Percentiles rank a stretch among this genome's conserved stretches.
Conservation (phyloP, 2,888 invertebrate species). For the Drosophila sordidapex region DNA sequence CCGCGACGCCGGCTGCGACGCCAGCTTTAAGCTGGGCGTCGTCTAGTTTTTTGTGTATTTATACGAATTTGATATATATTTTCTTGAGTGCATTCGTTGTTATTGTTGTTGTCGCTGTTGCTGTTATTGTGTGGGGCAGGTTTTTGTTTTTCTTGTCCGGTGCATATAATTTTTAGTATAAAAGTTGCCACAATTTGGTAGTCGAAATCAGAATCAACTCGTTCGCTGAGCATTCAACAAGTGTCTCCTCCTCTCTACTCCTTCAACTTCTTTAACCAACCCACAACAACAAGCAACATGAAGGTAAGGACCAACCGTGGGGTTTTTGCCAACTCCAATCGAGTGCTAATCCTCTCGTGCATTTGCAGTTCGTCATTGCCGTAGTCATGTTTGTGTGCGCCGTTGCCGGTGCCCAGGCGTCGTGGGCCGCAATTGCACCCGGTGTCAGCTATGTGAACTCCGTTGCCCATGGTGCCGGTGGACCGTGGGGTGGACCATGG, state of each 20-base stretch:
- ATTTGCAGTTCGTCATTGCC: slow-evolving; percentile 81
- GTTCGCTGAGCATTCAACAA: slow-evolving; percentile 83
- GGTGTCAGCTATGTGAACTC: slow-evolving; percentile 80
- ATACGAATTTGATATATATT: slow-evolving; percentile 66
- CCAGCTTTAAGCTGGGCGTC: slow-evolving; percentile 55
- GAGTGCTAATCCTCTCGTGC: neutral
- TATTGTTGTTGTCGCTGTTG: slow-evolving; percentile 22
- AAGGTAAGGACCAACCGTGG: slow-evolving; percentile 74
- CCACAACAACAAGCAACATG: slow-evolving; percentile 80
- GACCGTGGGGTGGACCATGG: slow-evolving; percentile 68
- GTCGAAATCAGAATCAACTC: slow-evolving; percentile 84
- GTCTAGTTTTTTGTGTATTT: slow-evolving; percentile 67
- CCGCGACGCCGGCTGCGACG: slow-evolving; percentile 26
- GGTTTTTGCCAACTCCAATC: neutral
- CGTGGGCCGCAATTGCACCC: slow-evolving; percentile 75
- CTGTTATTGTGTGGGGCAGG: slow-evolving; percentile 62
- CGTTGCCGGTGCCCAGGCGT: slow-evolving; percentile 83
- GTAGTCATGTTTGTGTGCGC: slow-evolving; percentile 84
- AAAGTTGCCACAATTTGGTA: slow-evolving; percentile 82
- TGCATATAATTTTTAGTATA: slow-evolving; percentile 78
- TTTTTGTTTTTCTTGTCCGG: slow-evolving; percentile 59
- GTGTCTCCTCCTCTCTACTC: slow-evolving; percentile 65
- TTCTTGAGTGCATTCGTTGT: slow-evolving; percentile 54
- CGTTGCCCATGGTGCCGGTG: slow-evolving; percentile 71
- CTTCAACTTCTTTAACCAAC: slow-evolving; percentile 60